These are phyloP conservation scores for Copsychus sechellarum DNA, from an alignment of 2,113 vertebrate species.

Conservation along the genomic window DNA sequence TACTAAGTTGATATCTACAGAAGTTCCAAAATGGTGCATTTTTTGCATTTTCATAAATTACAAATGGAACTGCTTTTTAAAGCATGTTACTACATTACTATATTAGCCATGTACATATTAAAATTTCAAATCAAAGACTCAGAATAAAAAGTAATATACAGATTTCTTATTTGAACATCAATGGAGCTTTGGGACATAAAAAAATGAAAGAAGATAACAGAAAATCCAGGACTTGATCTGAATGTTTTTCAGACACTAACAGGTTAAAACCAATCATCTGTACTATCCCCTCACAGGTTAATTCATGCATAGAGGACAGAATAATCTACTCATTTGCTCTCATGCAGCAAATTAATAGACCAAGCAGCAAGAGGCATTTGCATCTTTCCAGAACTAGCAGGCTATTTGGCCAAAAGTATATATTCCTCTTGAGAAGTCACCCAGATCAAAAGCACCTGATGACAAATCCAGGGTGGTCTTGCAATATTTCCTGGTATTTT, in stretches of 20 bases:
- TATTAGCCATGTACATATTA: not conserved
- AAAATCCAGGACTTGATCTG: not conserved
- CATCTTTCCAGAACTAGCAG: not conserved
- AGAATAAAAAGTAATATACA: not conserved
- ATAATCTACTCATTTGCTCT: conserved; percentile 8
- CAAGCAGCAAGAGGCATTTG: not conserved
- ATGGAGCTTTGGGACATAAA: not conserved
- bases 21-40: not conserved
- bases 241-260: not conserved
- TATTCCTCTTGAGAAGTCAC: not conserved
- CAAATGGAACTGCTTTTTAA: not conserved
- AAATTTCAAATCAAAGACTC: not conserved
- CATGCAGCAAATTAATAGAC: conserved; percentile 27
- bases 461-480: not conserved
- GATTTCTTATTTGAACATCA: not conserved
- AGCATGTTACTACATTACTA: not conserved
- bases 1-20: not conserved
- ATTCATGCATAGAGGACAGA: not conserved
- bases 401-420: not conserved
- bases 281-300: not conserved
- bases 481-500: not conserved
- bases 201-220: not conserved
- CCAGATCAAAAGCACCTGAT: not conserved
- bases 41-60: not conserved
- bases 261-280: not conserved